Evolutionary conservation across 2,113 vertebrate genomes (phyloP).

Genomic region (Ctenomys sociabilis): DNA sequence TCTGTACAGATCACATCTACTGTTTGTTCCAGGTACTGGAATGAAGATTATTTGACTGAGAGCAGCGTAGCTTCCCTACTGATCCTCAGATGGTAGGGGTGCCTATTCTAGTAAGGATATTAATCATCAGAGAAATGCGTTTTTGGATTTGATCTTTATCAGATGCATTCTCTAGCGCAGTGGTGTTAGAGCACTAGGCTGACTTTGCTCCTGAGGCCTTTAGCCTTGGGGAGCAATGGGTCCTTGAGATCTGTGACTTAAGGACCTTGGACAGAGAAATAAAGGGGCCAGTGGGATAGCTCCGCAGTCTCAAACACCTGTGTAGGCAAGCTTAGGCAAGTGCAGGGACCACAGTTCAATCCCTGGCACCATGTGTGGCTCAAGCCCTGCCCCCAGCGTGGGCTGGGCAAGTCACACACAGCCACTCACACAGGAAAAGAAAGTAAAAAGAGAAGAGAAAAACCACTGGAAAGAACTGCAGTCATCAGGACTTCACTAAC

Average conservation of each 20-base stretch:
- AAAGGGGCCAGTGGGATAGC: too few relatives aligned
- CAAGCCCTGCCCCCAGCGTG: too few relatives aligned
- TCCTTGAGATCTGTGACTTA: neutral
- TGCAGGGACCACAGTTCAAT: too few relatives aligned
- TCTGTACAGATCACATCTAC: neutral
- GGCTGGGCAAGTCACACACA: too few relatives aligned
- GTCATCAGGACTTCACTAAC: neutral
- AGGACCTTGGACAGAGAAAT: neutral
- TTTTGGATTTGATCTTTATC: neutral
- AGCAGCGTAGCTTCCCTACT: neutral
- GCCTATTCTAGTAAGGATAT: neutral
- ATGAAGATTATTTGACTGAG: neutral
- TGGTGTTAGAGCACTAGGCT: neutral
- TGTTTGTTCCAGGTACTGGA: neutral
- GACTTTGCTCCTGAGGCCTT: neutral
- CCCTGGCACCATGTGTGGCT: too few relatives aligned
- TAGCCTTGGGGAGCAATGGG: neutral
- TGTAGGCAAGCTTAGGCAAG: too few relatives aligned
- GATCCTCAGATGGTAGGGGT: neutral
- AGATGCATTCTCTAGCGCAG: neutral
- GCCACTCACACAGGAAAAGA: too few relatives aligned
- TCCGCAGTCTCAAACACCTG: too few relatives aligned
- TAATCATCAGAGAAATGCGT: too few relatives aligned
- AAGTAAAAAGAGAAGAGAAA: too few relatives aligned
- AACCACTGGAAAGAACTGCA: neutral